Base-by-base conservation (phyloP, 1,140 invertebrate species). In the Theocolax elegans region DNA sequence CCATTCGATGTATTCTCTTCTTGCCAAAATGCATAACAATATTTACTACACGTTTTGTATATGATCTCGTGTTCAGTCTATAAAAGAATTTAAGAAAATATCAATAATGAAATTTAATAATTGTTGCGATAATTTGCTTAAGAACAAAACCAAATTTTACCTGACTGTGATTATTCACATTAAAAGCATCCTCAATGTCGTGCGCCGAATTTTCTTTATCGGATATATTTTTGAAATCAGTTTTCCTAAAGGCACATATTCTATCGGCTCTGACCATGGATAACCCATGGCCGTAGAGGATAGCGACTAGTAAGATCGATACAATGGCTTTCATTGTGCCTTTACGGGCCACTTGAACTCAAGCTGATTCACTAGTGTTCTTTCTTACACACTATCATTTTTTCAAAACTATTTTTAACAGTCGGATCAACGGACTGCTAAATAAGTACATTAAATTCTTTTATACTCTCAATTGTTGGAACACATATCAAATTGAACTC, bases 1-100 rank as follows among this genome's bases (percentile, higher is more conserved):
- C 83, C 84, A 78, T 84, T 85, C 38, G 65, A 54, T 44, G 77
- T 78, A 66, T 76, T 81, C 23, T 81, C 73, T 72, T 87, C 83
- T 69, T 77, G 78, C 80, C 86, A 87, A 7, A 87, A 63, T 12
- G 83, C 77, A 72, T 81, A 84, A 23, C 87, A 86, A 66, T 79
- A 83, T 64, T 81, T 77, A 25, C 77, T 77, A 58, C 81, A 84
- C 40, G 65, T 74, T 46, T 83, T 79, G 67, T 72, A 81, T 71
- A 77, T 74, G 8, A 79, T 51, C 44, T 81, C 75, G 46, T 80
- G 71, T 59, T 79, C 72, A 65, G 56, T 72, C 81, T 83, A 35
- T 56, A 75, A 75, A 64, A 35, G 8, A 54, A 35, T 13, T 44
- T 42, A 29, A 71, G 67, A 56, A 49, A n/a, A 27, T 56, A 31